Conservation (phyloP, 2,797 vertebrate species). For the Huso huso region DNA sequence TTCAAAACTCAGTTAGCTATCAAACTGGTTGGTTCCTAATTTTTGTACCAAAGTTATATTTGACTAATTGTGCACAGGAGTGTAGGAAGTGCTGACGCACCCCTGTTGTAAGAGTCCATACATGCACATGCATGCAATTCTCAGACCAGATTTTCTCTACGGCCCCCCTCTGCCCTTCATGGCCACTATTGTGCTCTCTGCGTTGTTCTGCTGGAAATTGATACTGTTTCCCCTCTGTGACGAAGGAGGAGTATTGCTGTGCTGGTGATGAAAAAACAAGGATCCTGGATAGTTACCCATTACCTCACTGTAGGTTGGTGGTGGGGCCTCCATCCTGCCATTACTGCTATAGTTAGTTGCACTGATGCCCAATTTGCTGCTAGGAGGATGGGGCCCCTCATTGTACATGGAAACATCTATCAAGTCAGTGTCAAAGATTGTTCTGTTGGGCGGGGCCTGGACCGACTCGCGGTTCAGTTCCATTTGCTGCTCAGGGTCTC, state of each 20-base stretch:
- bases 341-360: constrained; percentile 80
- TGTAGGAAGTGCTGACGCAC: constrained; percentile 43
- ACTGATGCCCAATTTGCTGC: constrained; percentile 93
- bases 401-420: constrained; percentile 59
- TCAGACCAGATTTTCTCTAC: constrained; percentile 78
- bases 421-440: constrained; percentile 68
- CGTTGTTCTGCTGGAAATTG: constrained; percentile 72
- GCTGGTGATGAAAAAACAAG: constrained; percentile 89
- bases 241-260: constrained; percentile 69
- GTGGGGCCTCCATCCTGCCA: constrained; percentile 83
- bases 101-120: constrained; percentile 20
- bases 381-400: constrained; percentile 83
- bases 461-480: constrained; percentile 80
- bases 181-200: constrained; percentile 82
- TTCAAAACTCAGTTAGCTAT: constrained; percentile 28
- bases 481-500: constrained; percentile 80
- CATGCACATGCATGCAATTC: constrained; percentile 11
- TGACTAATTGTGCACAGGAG: constrained; percentile 62
- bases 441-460: constrained; percentile 66
- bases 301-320: constrained; percentile 90
- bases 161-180: constrained; percentile 77
- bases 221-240: constrained; percentile 66
- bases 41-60: constrained; percentile 58
- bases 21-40: constrained; percentile 47
- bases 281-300: constrained; percentile 82